A percentile compares a stretch with the other conserved stretches of the same genome.
Evolutionary conservation across 37 sponge, comb jelly and placozoan species (phyloP).

Genomic region (Cliona cf. orientalis): DNA sequence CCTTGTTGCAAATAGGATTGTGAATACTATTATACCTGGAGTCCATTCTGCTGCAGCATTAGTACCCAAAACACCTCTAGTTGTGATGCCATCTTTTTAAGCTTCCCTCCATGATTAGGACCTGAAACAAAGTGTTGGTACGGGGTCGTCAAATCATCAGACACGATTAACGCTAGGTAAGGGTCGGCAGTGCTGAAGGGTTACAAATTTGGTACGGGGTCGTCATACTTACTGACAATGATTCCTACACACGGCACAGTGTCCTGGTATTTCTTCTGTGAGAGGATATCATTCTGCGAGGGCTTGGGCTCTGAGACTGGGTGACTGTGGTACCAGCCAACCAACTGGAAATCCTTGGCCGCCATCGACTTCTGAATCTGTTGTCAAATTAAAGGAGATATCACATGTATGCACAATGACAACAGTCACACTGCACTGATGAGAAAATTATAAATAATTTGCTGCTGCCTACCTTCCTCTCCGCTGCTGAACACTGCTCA

Average conservation of each 20-base stretch:
- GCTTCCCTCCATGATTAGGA: constrained; percentile 51
- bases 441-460: too few relatives aligned
- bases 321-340: constrained; percentile 97
- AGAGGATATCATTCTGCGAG: constrained; percentile 78
- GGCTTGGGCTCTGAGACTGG: constrained; percentile 81
- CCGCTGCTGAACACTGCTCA: not conserved
- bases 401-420: not conserved
- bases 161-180: not conserved
- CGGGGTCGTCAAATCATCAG: not conserved
- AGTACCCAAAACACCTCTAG: constrained; percentile 47
- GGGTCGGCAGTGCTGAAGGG: not conserved
- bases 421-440: not conserved
- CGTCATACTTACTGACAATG: constrained; percentile 68
- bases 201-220: too few relatives aligned
- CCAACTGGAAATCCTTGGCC: constrained; percentile 52
- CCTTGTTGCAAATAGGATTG: not conserved
- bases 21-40: constrained; percentile 11
- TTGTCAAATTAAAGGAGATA: not conserved
- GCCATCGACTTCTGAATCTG: constrained; percentile 63
- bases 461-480: too few relatives aligned
- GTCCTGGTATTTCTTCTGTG: constrained; percentile 80
- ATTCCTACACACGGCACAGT: constrained; percentile 82
- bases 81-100: not conserved
- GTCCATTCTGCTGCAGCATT: constrained; percentile 17
- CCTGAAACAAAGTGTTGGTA: constrained; percentile 12